These are phyloP conservation scores for Channa argus DNA, from an alignment of 2,113 vertebrate species.

Conservation along the genomic window DNA sequence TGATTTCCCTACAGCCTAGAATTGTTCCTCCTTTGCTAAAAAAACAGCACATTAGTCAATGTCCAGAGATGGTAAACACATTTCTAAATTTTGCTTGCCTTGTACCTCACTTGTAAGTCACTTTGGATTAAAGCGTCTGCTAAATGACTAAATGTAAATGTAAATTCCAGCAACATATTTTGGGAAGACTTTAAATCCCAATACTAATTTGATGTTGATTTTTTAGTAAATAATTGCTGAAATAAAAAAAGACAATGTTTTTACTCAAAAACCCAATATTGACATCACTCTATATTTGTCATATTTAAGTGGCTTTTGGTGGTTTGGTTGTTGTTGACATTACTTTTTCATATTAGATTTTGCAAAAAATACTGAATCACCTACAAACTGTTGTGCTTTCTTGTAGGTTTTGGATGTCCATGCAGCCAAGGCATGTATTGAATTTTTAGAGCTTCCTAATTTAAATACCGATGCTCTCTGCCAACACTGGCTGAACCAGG, in stretches of 20 bases:
- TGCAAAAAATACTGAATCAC: background rate
- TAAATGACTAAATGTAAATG: too few species aligned
- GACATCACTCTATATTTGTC: too few species aligned
- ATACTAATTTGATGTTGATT: too few species aligned
- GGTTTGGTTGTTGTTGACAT: too few species aligned
- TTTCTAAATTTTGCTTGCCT: background rate
- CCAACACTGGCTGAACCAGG: slow-evolving; percentile 27
- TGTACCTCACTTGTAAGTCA: too few species aligned
- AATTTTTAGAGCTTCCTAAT: slow-evolving; percentile 23
- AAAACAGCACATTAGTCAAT: slow-evolving; percentile 19
- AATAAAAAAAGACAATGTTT: background rate
- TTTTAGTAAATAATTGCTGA: too few species aligned
- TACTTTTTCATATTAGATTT: background rate
- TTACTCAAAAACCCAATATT: background rate
- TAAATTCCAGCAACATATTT: background rate
- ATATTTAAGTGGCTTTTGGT: too few species aligned
- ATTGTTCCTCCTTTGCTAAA: slow-evolving; percentile 31
- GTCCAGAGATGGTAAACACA: slow-evolving; percentile 56
- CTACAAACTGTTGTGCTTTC: background rate
- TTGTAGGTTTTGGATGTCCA: slow-evolving; percentile 50
- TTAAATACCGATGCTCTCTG: slow-evolving; percentile 27
- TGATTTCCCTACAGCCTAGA: slow-evolving; percentile 44
- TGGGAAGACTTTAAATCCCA: background rate
- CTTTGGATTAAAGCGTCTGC: too few species aligned
- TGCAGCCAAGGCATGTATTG: slow-evolving; percentile 52